Conservation (phyloP, 92 coral and sea anemone genomes). For the Porites cylindrica region DNA sequence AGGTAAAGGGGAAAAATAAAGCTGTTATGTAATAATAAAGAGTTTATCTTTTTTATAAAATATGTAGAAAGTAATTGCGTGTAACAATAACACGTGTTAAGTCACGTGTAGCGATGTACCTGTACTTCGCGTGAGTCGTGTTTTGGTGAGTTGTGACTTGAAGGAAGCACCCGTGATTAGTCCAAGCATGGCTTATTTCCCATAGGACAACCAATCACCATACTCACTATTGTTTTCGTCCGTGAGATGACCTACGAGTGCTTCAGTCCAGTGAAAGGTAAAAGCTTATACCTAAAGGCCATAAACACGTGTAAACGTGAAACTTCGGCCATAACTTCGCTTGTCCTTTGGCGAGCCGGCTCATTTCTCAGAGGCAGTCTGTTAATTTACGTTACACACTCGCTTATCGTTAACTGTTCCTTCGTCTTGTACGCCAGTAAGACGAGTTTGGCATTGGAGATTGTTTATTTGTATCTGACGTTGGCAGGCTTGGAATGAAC, state of each 20-base stretch:
- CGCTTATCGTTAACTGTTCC: neutral
- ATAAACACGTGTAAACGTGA: constrained; percentile 17
- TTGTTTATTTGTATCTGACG: neutral
- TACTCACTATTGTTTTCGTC: constrained; percentile 34
- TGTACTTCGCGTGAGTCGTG: constrained; percentile 34
- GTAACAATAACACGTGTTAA: neutral
- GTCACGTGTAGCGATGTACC: constrained; percentile 21
- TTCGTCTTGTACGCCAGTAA: neutral
- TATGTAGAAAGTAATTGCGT: neutral
- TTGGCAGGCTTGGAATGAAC: constrained; percentile 23
- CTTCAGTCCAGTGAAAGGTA: constrained; percentile 44
- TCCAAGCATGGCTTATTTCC: neutral
- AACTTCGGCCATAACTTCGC: neutral
- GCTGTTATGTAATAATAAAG: neutral
- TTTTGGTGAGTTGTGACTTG: neutral
- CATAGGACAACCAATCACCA: constrained; percentile 18
- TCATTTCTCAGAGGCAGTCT: neutral
- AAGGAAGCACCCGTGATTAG: constrained; percentile 20
- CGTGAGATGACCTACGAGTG: constrained; percentile 42
- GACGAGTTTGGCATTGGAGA: neutral
- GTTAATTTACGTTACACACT: neutral
- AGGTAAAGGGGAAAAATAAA: neutral
- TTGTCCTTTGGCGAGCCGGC: neutral
- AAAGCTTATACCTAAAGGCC: constrained; percentile 27
- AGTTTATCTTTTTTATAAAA: too few species aligned